Base-by-base conservation (phyloP, 2,888 invertebrate species). In the Ophion ellenae region DNA sequence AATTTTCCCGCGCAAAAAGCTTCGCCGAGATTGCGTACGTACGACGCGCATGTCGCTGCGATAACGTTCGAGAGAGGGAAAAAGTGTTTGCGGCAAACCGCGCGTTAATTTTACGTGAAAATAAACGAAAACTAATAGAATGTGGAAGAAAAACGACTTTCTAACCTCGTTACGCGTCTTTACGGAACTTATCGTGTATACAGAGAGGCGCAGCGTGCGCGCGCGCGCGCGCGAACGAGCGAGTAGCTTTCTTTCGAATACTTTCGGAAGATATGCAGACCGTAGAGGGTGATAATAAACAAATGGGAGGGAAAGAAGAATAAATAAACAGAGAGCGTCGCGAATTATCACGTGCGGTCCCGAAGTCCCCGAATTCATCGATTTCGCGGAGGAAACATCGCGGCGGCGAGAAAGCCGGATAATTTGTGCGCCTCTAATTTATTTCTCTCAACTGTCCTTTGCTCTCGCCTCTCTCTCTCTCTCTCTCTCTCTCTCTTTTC, bases 131-230 rank as follows among this genome's bases (percentile, higher is more conserved):
- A 59, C n/a, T 14, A 32, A 2, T 14, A 47, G 20, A 47, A 40
- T 40, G 66, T 32, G 17, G 28, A 47, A 63, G 28, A 73, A 80
- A 80, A 80, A 73, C 47, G 75, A 36, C 47, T 75, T 84, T 80
- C 84, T 84, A 84, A 84, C 84, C 84, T 84, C 74, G 73, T 57
- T 47, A 24, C 64, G 61, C 71, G 70, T 73, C 36, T 71, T 59
- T 32, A 11, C 32, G 4, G 73, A 66, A 53, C 32, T 67, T 59
- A 7, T 74, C 64, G 69, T 59, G 53, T 67, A 36, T 40, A 64
- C 73, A 53, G 32, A 79, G 77, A 32, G 66, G 77, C 57, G 36
- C 74, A 11, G 83, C 73, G 83, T 71, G 76, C 76, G 47, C 76
- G 73, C 47, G 66, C 73, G 28, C 28, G 36, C 84, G 79, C 67